These are phyloP conservation scores for Thaumatotibia leucotreta DNA, from an alignment of 1,140 invertebrate species.

Conservation along the genomic window DNA sequence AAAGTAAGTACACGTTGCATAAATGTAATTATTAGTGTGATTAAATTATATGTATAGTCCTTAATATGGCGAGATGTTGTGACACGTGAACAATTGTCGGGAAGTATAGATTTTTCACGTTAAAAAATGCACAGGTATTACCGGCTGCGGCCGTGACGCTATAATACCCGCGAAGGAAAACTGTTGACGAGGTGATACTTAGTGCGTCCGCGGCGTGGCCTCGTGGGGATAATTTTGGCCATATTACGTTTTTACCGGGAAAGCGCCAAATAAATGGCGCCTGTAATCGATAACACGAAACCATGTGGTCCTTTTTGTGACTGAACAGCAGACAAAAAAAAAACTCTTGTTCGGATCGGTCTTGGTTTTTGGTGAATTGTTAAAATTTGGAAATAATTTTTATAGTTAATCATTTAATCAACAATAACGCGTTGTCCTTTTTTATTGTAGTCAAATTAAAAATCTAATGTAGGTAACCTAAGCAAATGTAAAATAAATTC, in stretches of 20 bases:
- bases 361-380: no score
- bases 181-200: not conserved
- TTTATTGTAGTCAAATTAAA: no score
- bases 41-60: not conserved
- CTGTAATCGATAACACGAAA: conserved; percentile 3
- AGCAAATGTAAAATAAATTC: no score
- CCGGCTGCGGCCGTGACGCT: not conserved
- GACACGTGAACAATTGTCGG: not conserved
- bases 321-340: not conserved
- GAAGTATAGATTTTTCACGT: not conserved
- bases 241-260: not conserved
- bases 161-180: not conserved
- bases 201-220: not conserved
- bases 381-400: no score
- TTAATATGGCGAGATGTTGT: not conserved
- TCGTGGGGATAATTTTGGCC: not conserved
- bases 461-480: no score
- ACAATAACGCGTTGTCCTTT: no score
- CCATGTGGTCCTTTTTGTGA: conserved; percentile 1
- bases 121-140: not conserved
- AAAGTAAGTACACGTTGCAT: conserved; percentile 50
- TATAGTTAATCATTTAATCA: no score
- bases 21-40: not conserved
- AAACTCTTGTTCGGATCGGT: no score
- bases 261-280: not conserved